A percentile compares a stretch with the other conserved stretches of the same genome.
These are phyloP conservation scores for Pocillopora damicornis DNA, from an alignment of 64 coral and sea anemone genomes.

Conservation along the genomic window DNA sequence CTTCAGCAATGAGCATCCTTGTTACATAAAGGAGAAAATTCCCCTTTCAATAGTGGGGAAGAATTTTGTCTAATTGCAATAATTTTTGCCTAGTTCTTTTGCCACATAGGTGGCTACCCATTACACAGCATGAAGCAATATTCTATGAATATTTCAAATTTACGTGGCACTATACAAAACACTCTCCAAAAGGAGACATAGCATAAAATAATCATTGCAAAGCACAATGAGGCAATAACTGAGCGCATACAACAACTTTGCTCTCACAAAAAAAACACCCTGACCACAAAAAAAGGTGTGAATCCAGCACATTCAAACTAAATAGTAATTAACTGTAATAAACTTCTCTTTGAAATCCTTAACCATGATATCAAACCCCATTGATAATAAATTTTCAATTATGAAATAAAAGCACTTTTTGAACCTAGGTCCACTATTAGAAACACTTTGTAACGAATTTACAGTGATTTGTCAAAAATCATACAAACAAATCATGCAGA, in stretches of 20 bases:
- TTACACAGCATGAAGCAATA: neutral
- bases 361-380: too few species aligned
- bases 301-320: neutral
- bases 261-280: neutral
- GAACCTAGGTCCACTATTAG: too few species aligned
- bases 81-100: conserved; percentile 11
- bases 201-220: neutral
- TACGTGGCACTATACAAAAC: neutral
- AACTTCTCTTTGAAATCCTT: too few species aligned
- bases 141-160: conserved; percentile 32
- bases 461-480: too few species aligned
- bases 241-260: neutral
- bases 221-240: neutral
- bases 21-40: neutral
- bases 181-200: conserved; percentile 38
- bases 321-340: neutral
- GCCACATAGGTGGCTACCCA: conserved; percentile 38
- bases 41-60: neutral
- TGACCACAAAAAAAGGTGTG: too few species aligned
- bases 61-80: neutral
- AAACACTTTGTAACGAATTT: too few species aligned
- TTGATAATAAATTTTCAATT: too few species aligned
- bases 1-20: neutral
- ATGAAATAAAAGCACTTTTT: too few species aligned
- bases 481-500: too few species aligned